phyloP scores from a whole-genome alignment of 2,797 vertebrate genomes.

The Sebastes taczanowskii region DNA sequence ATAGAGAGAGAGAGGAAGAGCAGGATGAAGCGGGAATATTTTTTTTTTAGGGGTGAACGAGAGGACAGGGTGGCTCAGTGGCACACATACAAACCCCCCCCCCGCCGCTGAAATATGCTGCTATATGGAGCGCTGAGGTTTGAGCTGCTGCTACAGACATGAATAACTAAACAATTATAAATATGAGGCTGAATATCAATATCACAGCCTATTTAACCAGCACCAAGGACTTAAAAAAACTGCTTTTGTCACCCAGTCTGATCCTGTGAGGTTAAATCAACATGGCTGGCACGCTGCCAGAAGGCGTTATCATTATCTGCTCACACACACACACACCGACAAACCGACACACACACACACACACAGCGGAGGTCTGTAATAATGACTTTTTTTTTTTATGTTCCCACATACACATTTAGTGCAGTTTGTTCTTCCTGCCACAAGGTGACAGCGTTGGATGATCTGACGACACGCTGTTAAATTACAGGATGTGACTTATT shows the following conservation, averaged over 20 bases:
- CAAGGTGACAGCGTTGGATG: slow-evolving; percentile 63
- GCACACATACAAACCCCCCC: slow-evolving; percentile 72
- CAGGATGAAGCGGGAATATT: slow-evolving; percentile 63
- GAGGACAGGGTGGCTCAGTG: slow-evolving; percentile 79
- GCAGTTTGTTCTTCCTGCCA: slow-evolving; percentile 45
- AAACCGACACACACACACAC: background rate
- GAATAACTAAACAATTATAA: background rate
- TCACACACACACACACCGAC: background rate
- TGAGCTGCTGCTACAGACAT: slow-evolving; percentile 20
- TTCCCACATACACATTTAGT: background rate
- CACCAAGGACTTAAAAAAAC: background rate
- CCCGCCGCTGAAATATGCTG: slow-evolving; percentile 32
- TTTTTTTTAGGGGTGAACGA: slow-evolving; percentile 81
- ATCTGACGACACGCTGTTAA: slow-evolving; percentile 8
- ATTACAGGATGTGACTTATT: background rate
- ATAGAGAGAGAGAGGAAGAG: slow-evolving; percentile 27
- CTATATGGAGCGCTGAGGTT: slow-evolving; percentile 34
- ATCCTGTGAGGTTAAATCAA: slow-evolving; percentile 7
- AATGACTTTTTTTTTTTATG: background rate
- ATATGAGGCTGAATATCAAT: background rate
- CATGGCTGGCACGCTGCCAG: background rate
- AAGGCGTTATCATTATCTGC: background rate
- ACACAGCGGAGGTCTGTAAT: background rate
- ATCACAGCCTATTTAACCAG: background rate
- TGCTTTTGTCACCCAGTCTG: background rate